Conservation (phyloP, 2,113 vertebrate species). For the Gyps fulvus region DNA sequence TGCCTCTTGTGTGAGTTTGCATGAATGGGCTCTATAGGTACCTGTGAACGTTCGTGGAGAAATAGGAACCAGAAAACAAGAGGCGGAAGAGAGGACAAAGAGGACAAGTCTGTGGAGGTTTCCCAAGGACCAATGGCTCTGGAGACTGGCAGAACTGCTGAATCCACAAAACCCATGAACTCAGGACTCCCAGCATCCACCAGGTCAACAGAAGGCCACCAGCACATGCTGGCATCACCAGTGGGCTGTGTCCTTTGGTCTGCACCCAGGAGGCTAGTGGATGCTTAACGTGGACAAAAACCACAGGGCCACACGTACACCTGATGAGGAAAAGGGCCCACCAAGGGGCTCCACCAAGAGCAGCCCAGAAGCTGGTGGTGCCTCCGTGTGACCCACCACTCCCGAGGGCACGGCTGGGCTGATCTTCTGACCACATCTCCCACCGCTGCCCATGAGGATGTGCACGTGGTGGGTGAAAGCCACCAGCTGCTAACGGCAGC, state of each 20-base stretch:
- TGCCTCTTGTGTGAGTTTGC: neutral
- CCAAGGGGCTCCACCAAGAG: neutral
- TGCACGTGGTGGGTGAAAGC: neutral
- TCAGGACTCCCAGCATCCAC: neutral
- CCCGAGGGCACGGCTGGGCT: fast-evolving
- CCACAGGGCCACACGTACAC: neutral
- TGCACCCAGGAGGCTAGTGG: neutral
- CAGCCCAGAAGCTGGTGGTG: neutral
- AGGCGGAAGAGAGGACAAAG: neutral
- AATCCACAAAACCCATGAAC: neutral
- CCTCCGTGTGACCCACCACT: neutral
- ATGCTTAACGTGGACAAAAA: fast-evolving
- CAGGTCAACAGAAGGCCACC: neutral
- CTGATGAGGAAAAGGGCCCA: neutral
- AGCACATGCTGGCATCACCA: neutral
- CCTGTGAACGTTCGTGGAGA: neutral
- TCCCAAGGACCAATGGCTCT: neutral
- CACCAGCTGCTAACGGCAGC: neutral
- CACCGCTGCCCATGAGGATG: neutral
- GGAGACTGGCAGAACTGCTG: neutral
- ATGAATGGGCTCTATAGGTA: neutral
- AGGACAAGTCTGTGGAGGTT: neutral
- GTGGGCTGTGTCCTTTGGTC: neutral
- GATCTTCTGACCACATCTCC: neutral
- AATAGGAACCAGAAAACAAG: neutral